Percentiles rank a stretch among this genome's conserved stretches.
phyloP scores from a whole-genome alignment of 1,140 invertebrate genomes.

The Drosophila nikananu region DNA sequence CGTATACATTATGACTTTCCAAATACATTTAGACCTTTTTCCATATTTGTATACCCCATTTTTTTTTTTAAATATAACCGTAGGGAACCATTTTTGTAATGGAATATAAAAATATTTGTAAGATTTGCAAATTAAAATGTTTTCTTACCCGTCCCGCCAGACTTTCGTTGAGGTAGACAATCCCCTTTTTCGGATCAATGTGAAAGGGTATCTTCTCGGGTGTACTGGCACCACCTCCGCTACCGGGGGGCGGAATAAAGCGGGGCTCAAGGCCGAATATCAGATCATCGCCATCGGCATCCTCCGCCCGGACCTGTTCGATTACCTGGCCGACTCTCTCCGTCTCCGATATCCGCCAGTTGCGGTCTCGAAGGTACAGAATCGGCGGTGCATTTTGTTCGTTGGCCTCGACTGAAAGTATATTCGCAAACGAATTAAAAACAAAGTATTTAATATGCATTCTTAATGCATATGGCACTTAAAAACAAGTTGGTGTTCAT shows the following conservation, averaged over 20 bases:
- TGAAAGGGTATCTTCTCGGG: conserved; percentile 87
- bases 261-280: conserved; percentile 88
- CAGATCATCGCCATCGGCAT: conserved; percentile 88
- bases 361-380: conserved; percentile 86
- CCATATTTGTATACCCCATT: background rate
- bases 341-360: conserved; percentile 89
- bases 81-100: background rate
- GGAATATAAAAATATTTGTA: too few relatives aligned
- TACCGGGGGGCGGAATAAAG: conserved; percentile 40
- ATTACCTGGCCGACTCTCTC: conserved; percentile 89
- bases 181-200: conserved; percentile 89
- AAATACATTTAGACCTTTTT: background rate
- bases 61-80: too few relatives aligned
- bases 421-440: conserved; percentile 17
- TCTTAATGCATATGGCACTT: background rate
- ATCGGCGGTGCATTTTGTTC: conserved; percentile 86
- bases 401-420: conserved; percentile 55
- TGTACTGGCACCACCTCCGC: conserved; percentile 49
- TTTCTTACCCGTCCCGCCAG: conserved; percentile 88
- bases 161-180: conserved; percentile 90
- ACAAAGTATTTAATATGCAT: background rate
- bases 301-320: conserved; percentile 87
- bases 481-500: conserved; percentile 16
- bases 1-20: background rate
- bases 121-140: too few relatives aligned